Conservation (phyloP, 2,113 vertebrate species). For the Ascaphus truei region DNA sequence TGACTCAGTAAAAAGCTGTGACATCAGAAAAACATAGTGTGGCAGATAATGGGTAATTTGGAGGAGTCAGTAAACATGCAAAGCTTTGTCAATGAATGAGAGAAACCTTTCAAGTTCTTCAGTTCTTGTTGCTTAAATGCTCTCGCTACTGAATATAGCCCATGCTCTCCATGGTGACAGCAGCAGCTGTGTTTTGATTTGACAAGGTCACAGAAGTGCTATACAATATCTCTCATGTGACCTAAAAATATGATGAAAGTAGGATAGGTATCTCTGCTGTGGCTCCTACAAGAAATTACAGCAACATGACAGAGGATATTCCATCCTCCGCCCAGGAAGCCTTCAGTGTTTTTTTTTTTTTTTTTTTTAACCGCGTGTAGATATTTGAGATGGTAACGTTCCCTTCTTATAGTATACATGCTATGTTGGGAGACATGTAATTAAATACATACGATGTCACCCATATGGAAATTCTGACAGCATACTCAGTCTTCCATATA, state of each 20-base stretch:
- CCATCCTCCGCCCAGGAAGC: neutral
- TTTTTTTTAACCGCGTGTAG: neutral
- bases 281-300: constrained; percentile 5
- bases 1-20: too few species aligned
- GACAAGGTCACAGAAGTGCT: neutral
- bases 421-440: neutral
- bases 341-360: neutral
- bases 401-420: neutral
- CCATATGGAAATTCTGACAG: constrained; percentile 21
- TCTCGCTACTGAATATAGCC: neutral
- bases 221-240: neutral
- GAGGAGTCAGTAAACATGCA: too few species aligned
- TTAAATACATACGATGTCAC: constrained; percentile 1
- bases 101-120: neutral
- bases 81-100: too few species aligned
- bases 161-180: neutral
- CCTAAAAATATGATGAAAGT: constrained; percentile 9
- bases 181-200: neutral
- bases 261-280: neutral
- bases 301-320: neutral
- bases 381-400: constrained; percentile 1
- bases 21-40: too few species aligned
- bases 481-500: neutral
- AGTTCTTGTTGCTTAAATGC: neutral
- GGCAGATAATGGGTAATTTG: too few species aligned